Evolutionary conservation across 1,140 invertebrate species (phyloP).

Genomic region (Carcinoscorpius rotundicauda): DNA sequence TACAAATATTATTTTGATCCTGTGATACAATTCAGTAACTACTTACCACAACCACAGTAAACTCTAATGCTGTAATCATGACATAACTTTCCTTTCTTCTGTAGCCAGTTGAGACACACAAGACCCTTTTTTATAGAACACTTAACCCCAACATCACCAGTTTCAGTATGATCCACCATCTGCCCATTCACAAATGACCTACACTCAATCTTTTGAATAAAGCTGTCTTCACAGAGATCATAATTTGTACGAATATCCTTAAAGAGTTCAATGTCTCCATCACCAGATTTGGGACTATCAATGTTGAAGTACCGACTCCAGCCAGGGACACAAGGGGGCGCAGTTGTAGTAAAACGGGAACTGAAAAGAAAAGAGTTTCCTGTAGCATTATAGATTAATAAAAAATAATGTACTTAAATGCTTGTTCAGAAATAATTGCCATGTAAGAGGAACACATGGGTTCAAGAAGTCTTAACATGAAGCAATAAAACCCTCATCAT

Average conservation of each 20-base stretch:
- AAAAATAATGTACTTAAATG: too few relatives aligned
- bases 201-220: constrained; percentile 9
- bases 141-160: constrained; percentile 14
- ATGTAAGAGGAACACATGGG: too few relatives aligned
- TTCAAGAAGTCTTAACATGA: too few relatives aligned
- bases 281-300: constrained; percentile 23
- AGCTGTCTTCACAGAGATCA: neutral
- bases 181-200: constrained; percentile 4
- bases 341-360: constrained; percentile 7
- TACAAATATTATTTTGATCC: too few relatives aligned
- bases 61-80: constrained; percentile 24
- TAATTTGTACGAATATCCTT: constrained; percentile 17
- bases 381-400: neutral
- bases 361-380: constrained; percentile 6
- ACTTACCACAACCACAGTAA: constrained; percentile 20
- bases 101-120: constrained; percentile 4
- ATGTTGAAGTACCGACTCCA: constrained; percentile 35
- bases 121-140: constrained; percentile 11
- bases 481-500: too few relatives aligned
- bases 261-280: constrained; percentile 29
- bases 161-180: constrained; percentile 2
- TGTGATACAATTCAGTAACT: neutral
- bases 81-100: constrained; percentile 9
- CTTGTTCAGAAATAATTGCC: too few relatives aligned
- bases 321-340: constrained; percentile 25